Conservation (phyloP, 2,888 invertebrate species). For the Brachypalpus laphriformis region DNA sequence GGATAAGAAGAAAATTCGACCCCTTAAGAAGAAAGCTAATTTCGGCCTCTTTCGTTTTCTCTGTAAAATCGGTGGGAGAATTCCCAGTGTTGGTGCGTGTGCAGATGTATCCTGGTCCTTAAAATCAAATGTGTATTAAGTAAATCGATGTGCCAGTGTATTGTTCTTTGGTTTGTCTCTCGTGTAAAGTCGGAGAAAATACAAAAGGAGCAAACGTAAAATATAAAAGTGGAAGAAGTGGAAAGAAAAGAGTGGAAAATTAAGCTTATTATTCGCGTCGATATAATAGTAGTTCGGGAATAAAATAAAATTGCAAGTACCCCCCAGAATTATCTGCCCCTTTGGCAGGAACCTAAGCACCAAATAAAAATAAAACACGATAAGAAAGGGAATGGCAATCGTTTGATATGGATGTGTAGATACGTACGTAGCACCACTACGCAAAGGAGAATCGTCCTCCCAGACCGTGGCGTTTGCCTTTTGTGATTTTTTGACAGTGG, state of each 20-base stretch:
- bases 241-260: slow-evolving; percentile 57
- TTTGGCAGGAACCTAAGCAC: slow-evolving; percentile 39
- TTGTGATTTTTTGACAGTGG: slow-evolving; percentile 68
- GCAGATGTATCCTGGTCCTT: slow-evolving; percentile 52
- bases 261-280: slow-evolving; percentile 54
- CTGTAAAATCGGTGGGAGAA: slow-evolving; percentile 41
- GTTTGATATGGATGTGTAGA: slow-evolving; percentile 45
- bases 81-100: slow-evolving; percentile 58
- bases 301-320: slow-evolving; percentile 55
- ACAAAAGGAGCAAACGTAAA: slow-evolving; percentile 30
- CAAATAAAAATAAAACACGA: slow-evolving; percentile 56
- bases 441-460: slow-evolving; percentile 11
- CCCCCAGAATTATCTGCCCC: slow-evolving; percentile 43
- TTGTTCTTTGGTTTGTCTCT: slow-evolving; percentile 60
- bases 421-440: slow-evolving; percentile 10
- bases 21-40: slow-evolving; percentile 34
- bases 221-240: slow-evolving; percentile 8
- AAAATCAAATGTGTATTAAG: slow-evolving; percentile 72
- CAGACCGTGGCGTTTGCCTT: slow-evolving; percentile 40
- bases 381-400: slow-evolving; percentile 30
- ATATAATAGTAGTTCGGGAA: slow-evolving; percentile 47
- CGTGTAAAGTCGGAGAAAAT: slow-evolving; percentile 52
- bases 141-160: slow-evolving; percentile 70
- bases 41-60: slow-evolving; percentile 47
- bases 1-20: slow-evolving; percentile 11